These are phyloP conservation scores for Callocephalon fimbriatum DNA, from an alignment of 2,113 vertebrate species.

Conservation along the genomic window DNA sequence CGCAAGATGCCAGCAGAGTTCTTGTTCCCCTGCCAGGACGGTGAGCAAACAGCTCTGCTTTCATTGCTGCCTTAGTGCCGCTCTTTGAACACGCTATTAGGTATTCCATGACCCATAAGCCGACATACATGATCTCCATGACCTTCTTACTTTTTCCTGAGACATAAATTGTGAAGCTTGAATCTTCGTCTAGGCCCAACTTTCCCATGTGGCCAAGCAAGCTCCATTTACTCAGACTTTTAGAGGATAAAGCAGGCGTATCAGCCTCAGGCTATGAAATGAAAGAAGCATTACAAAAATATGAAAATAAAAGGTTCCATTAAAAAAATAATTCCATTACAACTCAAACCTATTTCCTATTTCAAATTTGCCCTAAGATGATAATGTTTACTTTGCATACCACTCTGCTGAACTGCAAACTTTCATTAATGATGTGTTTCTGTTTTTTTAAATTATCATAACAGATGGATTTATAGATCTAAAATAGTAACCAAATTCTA, in stretches of 20 bases:
- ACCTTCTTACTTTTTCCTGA: not conserved
- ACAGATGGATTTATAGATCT: conserved; percentile 67
- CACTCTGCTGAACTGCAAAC: conserved; percentile 63
- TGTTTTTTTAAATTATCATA: conserved; percentile 64
- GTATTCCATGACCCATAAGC: not conserved
- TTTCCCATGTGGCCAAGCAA: not conserved
- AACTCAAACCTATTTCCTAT: conserved; percentile 8
- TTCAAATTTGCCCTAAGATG: conserved; percentile 18
- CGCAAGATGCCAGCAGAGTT: not conserved
- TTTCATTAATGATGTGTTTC: conserved; percentile 61
- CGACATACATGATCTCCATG: not conserved
- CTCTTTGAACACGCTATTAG: not conserved
- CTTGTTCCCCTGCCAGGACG: not conserved
- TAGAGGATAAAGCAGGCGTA: not conserved
- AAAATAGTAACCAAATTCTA: conserved; percentile 70
- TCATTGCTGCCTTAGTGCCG: not conserved
- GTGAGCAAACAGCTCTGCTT: not conserved
- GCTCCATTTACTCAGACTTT: not conserved
- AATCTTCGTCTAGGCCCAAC: not conserved
- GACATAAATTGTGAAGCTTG: not conserved
- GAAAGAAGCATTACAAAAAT: not conserved
- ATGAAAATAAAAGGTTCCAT: conserved; percentile 54
- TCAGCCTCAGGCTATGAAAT: not conserved
- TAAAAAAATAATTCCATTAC: conserved; percentile 33
- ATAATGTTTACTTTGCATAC: conserved; percentile 14